Percentiles rank a stretch among this genome's conserved stretches.
phyloP scores from a whole-genome alignment of 2,797 vertebrate species.

The Macropodus opercularis region DNA sequence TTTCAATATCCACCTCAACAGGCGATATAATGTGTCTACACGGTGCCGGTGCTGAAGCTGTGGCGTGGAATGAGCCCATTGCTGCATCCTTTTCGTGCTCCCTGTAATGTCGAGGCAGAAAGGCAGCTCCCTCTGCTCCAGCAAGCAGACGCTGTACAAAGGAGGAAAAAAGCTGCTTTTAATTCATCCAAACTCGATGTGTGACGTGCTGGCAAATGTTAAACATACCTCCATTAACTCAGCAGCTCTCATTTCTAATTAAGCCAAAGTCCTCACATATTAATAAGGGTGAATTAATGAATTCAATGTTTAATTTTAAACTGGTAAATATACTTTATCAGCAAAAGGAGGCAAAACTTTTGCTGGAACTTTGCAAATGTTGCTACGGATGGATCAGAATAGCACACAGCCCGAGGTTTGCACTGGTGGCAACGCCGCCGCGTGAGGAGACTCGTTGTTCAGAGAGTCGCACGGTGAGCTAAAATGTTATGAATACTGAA shows the following conservation, averaged over 20 bases:
- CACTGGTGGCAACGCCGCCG: neutral
- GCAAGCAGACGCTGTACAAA: constrained; percentile 14
- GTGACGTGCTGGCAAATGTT: neutral
- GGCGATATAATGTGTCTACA: constrained; percentile 34
- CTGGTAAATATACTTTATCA: constrained; percentile 1
- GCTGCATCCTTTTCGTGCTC: constrained; percentile 36
- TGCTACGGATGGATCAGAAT: neutral
- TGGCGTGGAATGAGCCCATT: constrained; percentile 37
- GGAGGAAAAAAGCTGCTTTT: neutral
- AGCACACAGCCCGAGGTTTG: constrained; percentile 1
- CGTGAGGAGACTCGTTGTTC: neutral
- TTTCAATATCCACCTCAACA: constrained; percentile 62
- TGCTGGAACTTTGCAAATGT: constrained; percentile 1
- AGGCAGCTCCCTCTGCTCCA: constrained; percentile 21
- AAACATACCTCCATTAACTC: constrained; percentile 16
- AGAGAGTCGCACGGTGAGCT: constrained; percentile 14
- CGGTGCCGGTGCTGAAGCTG: constrained; percentile 36
- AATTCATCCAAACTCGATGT: constrained; percentile 19
- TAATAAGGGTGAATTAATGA: constrained; percentile 21
- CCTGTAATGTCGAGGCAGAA: constrained; percentile 30
- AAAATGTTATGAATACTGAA: constrained; percentile 22
- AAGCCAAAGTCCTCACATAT: constrained; percentile 22
- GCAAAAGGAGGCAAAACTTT: constrained; percentile 17
- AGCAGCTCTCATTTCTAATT: constrained; percentile 32
- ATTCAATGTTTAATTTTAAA: constrained; percentile 24